A percentile compares a stretch with the other conserved stretches of the same genome.
phyloP scores from a whole-genome alignment of 2,797 vertebrate species.

The Onychomys torridus region DNA sequence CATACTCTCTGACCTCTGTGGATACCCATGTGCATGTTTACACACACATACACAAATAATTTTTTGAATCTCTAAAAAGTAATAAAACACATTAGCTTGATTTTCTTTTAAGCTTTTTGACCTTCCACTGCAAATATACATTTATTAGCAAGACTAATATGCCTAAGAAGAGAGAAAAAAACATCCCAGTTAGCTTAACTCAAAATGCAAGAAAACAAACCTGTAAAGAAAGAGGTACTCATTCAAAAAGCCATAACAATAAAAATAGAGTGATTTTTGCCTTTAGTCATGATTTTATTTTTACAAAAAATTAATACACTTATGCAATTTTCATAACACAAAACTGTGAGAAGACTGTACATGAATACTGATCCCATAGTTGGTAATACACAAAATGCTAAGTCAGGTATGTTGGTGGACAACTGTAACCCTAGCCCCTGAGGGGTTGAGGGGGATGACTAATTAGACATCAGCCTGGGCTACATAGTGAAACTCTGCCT shows the following conservation, averaged over 20 bases:
- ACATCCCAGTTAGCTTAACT: not conserved
- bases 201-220: constrained; percentile 45
- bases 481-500: not conserved
- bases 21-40: not conserved
- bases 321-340: not conserved
- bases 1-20: not conserved
- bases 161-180: not conserved
- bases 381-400: constrained; percentile 21
- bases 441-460: not conserved
- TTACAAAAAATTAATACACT: constrained; percentile 31
- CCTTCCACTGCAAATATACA: not conserved
- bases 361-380: constrained; percentile 9
- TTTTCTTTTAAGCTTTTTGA: constrained; percentile 42
- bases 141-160: constrained; percentile 34
- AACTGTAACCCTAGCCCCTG: not conserved
- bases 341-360: not conserved
- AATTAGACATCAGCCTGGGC: not conserved
- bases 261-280: constrained; percentile 15
- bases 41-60: not conserved
- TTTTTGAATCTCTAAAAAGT: not conserved
- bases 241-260: constrained; percentile 48
- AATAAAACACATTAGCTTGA: not conserved
- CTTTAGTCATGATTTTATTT: constrained; percentile 57
- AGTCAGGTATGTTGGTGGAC: not conserved
- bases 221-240: not conserved